A percentile compares a stretch with the other conserved stretches of the same genome.
Evolutionary conservation across 2,113 vertebrate genomes (phyloP).

Genomic region (Engystomops pustulosus): DNA sequence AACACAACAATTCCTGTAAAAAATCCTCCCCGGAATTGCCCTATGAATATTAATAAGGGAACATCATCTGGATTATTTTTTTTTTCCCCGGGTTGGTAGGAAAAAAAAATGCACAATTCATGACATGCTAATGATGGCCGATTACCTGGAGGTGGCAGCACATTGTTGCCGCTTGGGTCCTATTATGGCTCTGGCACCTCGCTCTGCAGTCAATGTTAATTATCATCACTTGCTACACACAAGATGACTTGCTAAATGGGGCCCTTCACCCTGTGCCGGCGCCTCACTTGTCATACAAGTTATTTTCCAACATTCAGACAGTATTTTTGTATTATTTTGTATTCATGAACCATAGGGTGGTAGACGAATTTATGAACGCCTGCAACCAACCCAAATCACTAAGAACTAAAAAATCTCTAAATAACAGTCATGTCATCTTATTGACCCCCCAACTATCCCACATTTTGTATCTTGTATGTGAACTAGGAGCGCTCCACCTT

Average conservation of each 20-base stretch:
- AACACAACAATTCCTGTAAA: not conserved
- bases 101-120: constrained; percentile 43
- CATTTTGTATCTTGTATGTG: too few relatives aligned
- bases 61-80: constrained; percentile 22
- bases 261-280: not conserved
- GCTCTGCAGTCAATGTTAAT: constrained; percentile 33
- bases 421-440: too few relatives aligned
- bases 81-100: not conserved
- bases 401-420: too few relatives aligned
- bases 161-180: constrained; percentile 35
- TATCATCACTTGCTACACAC: constrained; percentile 38
- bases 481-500: too few relatives aligned
- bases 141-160: constrained; percentile 30
- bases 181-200: constrained; percentile 25
- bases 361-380: too few relatives aligned
- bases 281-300: not conserved
- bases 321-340: not conserved
- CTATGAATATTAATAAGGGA: constrained; percentile 32
- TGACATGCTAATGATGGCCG: constrained; percentile 50
- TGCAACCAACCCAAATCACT: too few relatives aligned
- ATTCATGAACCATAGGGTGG: too few relatives aligned
- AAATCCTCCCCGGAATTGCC: not conserved
- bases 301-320: too few relatives aligned
- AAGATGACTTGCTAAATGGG: not conserved
- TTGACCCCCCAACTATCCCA: too few relatives aligned